These are phyloP conservation scores for Drosophila eugracilis DNA, from an alignment of 1,140 invertebrate genomes.

Conservation along the genomic window DNA sequence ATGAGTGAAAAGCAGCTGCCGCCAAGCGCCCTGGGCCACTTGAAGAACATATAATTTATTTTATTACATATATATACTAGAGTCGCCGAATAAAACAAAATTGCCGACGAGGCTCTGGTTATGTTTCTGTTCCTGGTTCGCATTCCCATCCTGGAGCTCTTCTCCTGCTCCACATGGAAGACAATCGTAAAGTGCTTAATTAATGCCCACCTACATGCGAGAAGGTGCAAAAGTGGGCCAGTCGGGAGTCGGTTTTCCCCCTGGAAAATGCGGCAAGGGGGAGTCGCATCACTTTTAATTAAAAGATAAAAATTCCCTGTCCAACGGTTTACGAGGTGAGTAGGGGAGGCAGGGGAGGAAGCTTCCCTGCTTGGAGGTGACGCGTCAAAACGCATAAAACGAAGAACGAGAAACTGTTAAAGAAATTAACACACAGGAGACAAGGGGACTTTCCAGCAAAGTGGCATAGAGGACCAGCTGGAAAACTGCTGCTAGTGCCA, in stretches of 20 bases:
- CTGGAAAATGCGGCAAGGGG: conserved; percentile 23
- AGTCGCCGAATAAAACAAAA: conserved; percentile 47
- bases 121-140: conserved; percentile 14
- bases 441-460: conserved; percentile 23
- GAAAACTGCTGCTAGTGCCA: neutral
- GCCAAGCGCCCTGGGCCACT: conserved; percentile 46
- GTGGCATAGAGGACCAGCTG: conserved; percentile 23
- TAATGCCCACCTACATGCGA: conserved; percentile 52
- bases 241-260: conserved; percentile 8
- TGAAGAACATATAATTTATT: conserved; percentile 57
- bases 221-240: conserved; percentile 15
- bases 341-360: neutral
- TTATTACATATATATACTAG: conserved; percentile 51
- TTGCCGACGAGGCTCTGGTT: conserved; percentile 2
- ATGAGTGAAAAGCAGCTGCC: conserved; percentile 67
- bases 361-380: conserved; percentile 14
- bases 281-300: conserved; percentile 75
- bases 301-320: conserved; percentile 78
- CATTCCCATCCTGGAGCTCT: conserved; percentile 7
- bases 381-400: conserved; percentile 73
- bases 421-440: conserved; percentile 66
- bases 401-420: conserved; percentile 68
- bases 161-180: conserved; percentile 16
- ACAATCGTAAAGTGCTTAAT: conserved; percentile 67
- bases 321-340: conserved; percentile 36